phyloP scores from a whole-genome alignment of 2,113 vertebrate genomes.

The Herpetotheres cachinnans region DNA sequence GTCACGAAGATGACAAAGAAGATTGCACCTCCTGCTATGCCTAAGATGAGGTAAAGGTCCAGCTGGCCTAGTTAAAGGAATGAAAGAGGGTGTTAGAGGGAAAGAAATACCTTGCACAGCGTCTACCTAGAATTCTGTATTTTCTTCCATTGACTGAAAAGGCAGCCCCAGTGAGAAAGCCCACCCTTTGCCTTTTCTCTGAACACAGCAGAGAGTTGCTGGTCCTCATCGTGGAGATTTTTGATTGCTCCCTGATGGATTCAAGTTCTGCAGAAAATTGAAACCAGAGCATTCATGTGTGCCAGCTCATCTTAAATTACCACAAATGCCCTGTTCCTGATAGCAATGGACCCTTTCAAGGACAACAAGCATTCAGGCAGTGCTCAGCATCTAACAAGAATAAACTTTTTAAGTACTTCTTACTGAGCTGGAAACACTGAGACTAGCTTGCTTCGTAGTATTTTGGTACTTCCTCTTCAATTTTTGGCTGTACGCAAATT shows the following conservation, averaged over 20 bases:
- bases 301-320: not conserved
- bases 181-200: not conserved
- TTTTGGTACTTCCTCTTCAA: not conserved
- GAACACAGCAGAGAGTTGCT: not conserved
- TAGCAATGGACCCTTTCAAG: not conserved
- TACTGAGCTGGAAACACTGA: not conserved
- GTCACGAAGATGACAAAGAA: not conserved
- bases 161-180: not conserved
- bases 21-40: constrained; percentile 33
- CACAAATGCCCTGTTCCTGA: not conserved
- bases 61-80: constrained; percentile 1
- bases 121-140: not conserved
- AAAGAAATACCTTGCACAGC: not conserved
- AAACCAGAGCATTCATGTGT: not conserved
- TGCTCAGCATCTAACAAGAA: not conserved
- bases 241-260: not conserved
- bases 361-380: not conserved
- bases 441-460: not conserved
- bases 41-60: constrained; percentile 10
- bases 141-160: not conserved
- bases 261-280: not conserved
- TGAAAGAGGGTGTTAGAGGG: not conserved
- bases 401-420: not conserved
- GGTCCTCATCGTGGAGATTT: not conserved
- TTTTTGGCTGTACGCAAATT: not conserved